Base-by-base conservation (phyloP, 2,113 vertebrate species). In the Garra rufa region DNA sequence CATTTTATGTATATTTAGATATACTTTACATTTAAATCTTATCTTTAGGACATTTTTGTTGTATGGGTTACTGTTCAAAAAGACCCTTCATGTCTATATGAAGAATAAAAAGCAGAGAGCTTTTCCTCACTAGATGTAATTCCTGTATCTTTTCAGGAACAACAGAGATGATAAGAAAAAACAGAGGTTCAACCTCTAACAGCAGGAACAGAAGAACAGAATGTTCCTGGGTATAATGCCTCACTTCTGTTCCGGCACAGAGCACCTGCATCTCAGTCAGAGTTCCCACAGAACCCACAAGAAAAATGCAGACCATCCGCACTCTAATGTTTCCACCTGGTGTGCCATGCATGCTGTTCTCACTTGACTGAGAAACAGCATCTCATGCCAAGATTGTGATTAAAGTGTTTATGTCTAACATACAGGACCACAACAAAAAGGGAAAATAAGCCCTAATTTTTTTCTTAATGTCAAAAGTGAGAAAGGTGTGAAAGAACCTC, bases 221-320 rank as follows among this genome's bases (percentile, higher is more conserved):
- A 15, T 80, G 57, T 80, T 80, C 57, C 41, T 48, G 61, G 44
- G 43, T 48, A 44, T 61, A 67, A 50, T 48, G 26, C 11, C 24
- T 81, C 26, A 28, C 17, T 48, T 81, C 30, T 77, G 75, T 70
- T 81, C 28, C 21, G 0, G 11, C 28, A 50, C 11, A 11, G 28
- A 81, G 10, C 65, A 81, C 79, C 79, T 81, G 79, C 46, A 34
- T 69, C 79, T 55, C 79, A 70, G 63, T 50, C 28, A 70, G 63
- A 24, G 26, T 81, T 70, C 63, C 11, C 13, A 70, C 44, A 81
- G 44, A 81, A 50, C 19, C 65, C 46, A 34, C n/a, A 67, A 38
- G 63, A 81, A 52, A n/a, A 55, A 81, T 10, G 61, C 13, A 80
- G 17, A 5, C 61, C 30, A 52, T 17, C 63, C 63, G 3, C 6